phyloP scores from a whole-genome alignment of 1,140 invertebrate species.

The Megalopta genalis region DNA sequence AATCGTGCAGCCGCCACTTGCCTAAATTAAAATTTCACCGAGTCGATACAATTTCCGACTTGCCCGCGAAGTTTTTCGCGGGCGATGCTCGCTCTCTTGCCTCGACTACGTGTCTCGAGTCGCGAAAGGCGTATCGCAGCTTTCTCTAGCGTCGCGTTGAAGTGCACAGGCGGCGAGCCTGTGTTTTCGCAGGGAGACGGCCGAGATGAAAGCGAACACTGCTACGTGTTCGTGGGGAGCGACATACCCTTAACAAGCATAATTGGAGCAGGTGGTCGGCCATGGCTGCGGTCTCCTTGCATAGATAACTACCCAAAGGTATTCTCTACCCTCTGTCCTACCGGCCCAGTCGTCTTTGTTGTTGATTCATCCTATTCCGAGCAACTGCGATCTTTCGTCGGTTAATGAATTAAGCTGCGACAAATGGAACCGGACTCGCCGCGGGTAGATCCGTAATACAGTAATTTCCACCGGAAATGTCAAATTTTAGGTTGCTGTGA shows the following conservation, averaged over 20 bases:
- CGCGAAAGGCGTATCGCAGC: neutral
- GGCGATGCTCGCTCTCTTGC: neutral
- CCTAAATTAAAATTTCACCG: neutral
- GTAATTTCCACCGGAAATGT: too few relatives aligned
- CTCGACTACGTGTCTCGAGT: neutral
- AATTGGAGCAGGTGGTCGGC: conserved; percentile 73
- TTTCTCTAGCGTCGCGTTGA: neutral
- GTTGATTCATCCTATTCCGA: conserved; percentile 17
- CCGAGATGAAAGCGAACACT: conserved; percentile 26
- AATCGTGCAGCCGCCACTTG: too few relatives aligned
- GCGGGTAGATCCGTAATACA: too few relatives aligned
- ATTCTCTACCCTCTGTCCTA: conserved; percentile 50
- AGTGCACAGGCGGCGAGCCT: conserved; percentile 4
- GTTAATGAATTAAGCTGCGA: neutral
- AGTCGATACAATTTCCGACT: neutral
- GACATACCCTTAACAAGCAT: conserved; percentile 66
- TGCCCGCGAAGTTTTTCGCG: neutral
- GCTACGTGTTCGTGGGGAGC: conserved; percentile 21
- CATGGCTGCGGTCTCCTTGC: conserved; percentile 61
- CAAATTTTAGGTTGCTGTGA: too few relatives aligned
- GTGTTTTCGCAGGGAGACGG: conserved; percentile 17
- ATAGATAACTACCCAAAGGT: conserved; percentile 67
- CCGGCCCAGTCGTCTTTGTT: conserved; percentile 23
- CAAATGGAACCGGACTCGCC: too few relatives aligned
- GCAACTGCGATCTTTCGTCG: conserved; percentile 12